phyloP scores from a whole-genome alignment of 2,113 vertebrate genomes.

The Spilogale gracilis region DNA sequence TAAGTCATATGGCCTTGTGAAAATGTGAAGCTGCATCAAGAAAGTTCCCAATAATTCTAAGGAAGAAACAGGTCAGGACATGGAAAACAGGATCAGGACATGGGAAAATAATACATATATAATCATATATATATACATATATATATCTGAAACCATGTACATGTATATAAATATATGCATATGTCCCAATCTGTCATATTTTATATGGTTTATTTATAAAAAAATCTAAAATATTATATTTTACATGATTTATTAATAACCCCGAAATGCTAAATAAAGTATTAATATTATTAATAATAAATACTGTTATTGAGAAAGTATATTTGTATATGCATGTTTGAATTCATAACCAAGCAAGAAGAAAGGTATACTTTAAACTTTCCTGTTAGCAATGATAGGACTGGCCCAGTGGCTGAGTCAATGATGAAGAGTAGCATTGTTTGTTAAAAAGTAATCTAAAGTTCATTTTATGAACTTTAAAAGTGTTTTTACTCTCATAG shows the following conservation, averaged over 20 bases:
- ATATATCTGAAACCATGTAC: neutral
- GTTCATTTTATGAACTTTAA: neutral
- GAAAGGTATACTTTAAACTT: neutral
- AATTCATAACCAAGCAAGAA: slow-evolving; percentile 5
- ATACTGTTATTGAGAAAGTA: neutral
- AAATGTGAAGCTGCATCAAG: neutral
- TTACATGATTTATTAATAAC: neutral
- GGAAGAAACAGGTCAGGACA: neutral
- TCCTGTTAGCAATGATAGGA: neutral
- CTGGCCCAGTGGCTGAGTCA: neutral
- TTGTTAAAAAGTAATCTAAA: slow-evolving; percentile 32
- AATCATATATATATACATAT: neutral
- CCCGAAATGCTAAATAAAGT: neutral
- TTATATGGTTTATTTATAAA: neutral
- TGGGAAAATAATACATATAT: neutral
- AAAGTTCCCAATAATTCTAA: slow-evolving; percentile 18
- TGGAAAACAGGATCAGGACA: neutral
- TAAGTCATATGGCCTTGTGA: neutral
- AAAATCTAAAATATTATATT: neutral
- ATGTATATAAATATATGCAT: neutral
- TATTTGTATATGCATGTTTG: neutral
- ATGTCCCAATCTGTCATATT: neutral
- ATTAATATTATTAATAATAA: neutral
- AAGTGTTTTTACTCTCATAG: neutral
- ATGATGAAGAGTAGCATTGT: neutral